Conservation (phyloP, 2,797 vertebrate genomes). For the Neomorphus geoffroyi region DNA sequence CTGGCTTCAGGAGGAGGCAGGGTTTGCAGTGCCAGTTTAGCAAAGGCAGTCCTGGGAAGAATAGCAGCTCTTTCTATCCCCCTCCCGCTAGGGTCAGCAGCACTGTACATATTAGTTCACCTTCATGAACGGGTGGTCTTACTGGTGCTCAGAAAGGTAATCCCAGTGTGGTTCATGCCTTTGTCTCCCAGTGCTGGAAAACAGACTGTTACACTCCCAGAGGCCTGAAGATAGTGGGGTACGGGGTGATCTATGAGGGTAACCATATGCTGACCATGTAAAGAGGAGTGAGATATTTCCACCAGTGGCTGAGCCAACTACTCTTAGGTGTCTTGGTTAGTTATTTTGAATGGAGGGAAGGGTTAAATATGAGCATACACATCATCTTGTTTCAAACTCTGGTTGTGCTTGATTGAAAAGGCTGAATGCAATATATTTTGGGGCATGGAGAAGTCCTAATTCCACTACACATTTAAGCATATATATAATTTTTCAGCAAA, state of each 20-base stretch:
- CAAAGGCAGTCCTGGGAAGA: neutral
- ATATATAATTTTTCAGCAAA: neutral
- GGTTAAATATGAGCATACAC: neutral
- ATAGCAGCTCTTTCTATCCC: neutral
- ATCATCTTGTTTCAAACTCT: neutral
- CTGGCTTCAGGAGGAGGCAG: neutral
- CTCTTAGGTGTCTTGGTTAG: neutral
- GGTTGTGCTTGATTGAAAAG: neutral
- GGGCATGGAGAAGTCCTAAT: neutral
- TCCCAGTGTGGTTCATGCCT: neutral
- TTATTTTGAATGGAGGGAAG: neutral
- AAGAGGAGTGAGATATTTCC: neutral
- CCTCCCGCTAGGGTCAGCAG: neutral
- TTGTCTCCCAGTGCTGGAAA: neutral
- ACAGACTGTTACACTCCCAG: accelerated
- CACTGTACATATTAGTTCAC: neutral
- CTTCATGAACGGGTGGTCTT: accelerated
- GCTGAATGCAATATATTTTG: neutral
- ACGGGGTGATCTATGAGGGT: neutral
- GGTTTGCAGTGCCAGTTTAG: neutral
- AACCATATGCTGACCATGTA: neutral
- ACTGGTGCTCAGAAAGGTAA: neutral
- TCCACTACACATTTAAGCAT: neutral
- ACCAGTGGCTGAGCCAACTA: neutral
- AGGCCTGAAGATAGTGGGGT: neutral